These are phyloP conservation scores for Rhinella marina DNA, from an alignment of 2,797 vertebrate genomes.

Conservation along the genomic window DNA sequence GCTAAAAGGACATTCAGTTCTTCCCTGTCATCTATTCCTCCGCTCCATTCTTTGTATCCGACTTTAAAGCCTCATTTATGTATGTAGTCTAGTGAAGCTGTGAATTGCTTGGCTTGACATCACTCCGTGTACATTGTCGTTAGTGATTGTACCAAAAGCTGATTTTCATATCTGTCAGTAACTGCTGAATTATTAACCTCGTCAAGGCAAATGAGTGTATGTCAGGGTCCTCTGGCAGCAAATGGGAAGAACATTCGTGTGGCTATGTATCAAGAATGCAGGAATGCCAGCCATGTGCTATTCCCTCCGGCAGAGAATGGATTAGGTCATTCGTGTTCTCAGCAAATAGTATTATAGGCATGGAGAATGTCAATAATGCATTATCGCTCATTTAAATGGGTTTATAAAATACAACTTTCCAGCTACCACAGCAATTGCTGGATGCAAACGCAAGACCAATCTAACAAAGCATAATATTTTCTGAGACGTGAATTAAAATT, in stretches of 20 bases:
- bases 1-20: constrained; percentile 26
- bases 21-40: constrained; percentile 28
- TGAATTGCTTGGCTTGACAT: constrained; percentile 41
- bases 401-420: constrained; percentile 35
- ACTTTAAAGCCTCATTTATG: constrained; percentile 24
- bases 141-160: constrained; percentile 31
- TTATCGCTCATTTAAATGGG: constrained; percentile 38
- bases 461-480: background rate
- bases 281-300: constrained; percentile 41
- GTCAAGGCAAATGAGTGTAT: constrained; percentile 54
- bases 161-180: constrained; percentile 39
- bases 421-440: background rate
- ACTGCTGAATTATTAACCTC: constrained; percentile 51
- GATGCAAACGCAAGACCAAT: background rate
- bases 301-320: constrained; percentile 48
- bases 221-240: constrained; percentile 44
- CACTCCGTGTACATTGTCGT: constrained; percentile 36
- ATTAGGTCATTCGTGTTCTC: constrained; percentile 55
- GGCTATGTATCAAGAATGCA: constrained; percentile 29
- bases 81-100: background rate
- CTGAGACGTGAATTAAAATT: background rate
- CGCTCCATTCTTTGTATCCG: constrained; percentile 14
- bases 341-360: constrained; percentile 49
- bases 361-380: constrained; percentile 52
- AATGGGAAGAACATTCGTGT: constrained; percentile 14